Evolutionary conservation across 2,888 invertebrate genomes (phyloP).

Genomic region (Sepioteuthis lessoniana): DNA sequence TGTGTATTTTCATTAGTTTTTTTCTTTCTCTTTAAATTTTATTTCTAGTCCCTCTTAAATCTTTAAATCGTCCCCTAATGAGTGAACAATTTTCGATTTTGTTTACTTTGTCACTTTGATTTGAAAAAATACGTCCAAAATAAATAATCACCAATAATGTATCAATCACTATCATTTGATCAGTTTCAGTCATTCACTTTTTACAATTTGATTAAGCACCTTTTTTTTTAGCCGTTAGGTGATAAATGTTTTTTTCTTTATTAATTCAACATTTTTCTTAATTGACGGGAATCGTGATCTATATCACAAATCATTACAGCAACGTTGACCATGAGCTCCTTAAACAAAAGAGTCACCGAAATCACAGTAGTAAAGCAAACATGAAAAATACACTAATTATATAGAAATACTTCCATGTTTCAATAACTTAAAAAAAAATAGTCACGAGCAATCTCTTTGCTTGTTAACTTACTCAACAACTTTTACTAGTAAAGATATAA

Average conservation of each 20-base stretch:
- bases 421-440: neutral
- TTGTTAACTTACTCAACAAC: neutral
- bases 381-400: neutral
- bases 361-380: neutral
- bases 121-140: neutral
- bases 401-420: slow-evolving; percentile 6
- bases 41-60: neutral
- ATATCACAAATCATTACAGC: neutral
- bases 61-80: neutral
- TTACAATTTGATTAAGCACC: neutral
- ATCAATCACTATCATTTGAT: neutral
- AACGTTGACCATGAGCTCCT: neutral
- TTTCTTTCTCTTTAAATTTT: neutral
- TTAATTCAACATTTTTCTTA: neutral
- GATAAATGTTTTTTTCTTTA: too few relatives aligned
- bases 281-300: neutral
- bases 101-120: neutral
- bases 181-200: neutral
- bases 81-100: neutral
- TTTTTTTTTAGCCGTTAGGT: too few relatives aligned
- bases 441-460: neutral
- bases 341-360: neutral
- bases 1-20: neutral
- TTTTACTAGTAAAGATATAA: slow-evolving; percentile 2
- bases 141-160: neutral